These are phyloP conservation scores for Hypena proboscidalis DNA, from an alignment of 2,888 invertebrate species.

Conservation along the genomic window DNA sequence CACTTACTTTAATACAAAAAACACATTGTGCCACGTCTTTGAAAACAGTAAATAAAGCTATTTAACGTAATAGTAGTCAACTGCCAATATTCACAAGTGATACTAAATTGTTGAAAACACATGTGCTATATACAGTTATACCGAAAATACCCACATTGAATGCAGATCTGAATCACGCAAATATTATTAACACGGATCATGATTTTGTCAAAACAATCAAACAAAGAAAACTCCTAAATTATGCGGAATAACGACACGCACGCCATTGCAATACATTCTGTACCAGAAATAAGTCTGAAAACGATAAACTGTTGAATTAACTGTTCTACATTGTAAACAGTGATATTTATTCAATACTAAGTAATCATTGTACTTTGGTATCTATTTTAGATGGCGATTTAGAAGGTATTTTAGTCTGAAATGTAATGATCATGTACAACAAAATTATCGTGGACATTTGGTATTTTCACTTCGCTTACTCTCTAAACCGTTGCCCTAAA, in stretches of 20 bases:
- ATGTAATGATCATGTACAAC: too few relatives aligned
- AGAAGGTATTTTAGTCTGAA: background rate
- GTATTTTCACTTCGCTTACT: too few relatives aligned
- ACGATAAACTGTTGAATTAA: slow-evolving; percentile 4
- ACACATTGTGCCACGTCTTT: too few relatives aligned
- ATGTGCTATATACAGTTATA: too few relatives aligned
- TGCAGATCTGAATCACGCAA: background rate
- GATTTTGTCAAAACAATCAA: background rate
- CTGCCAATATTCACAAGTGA: too few relatives aligned
- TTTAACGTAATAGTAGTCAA: too few relatives aligned
- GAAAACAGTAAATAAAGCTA: too few relatives aligned
- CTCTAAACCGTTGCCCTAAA: too few relatives aligned
- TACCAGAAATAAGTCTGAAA: background rate
- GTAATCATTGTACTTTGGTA: background rate
- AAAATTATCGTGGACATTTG: too few relatives aligned
- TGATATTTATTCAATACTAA: background rate
- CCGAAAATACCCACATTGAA: too few relatives aligned
- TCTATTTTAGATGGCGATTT: background rate
- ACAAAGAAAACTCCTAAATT: slow-evolving; percentile 3
- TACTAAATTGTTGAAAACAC: too few relatives aligned
- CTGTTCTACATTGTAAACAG: slow-evolving; percentile 4
- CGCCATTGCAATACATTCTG: background rate
- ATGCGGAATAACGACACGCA: background rate
- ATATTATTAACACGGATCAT: background rate
- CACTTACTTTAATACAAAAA: too few relatives aligned